These are phyloP conservation scores for Cynodonichthys magdalenae DNA, from an alignment of 2,797 vertebrate species.

Conservation along the genomic window DNA sequence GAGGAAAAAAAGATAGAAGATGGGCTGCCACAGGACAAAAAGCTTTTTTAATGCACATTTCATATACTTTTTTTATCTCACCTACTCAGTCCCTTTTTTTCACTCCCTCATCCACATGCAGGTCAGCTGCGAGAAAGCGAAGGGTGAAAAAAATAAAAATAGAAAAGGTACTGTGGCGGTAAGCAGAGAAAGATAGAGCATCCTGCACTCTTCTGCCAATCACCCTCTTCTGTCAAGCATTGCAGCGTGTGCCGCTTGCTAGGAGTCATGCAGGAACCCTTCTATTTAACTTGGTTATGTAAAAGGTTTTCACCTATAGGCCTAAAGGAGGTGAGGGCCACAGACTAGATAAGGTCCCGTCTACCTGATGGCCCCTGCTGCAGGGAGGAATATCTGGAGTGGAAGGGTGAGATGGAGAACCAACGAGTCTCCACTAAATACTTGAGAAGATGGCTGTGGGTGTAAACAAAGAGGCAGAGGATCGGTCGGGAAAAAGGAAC, in stretches of 20 bases:
- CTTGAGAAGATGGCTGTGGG: conserved; percentile 29
- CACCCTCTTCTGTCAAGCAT: conserved; percentile 71
- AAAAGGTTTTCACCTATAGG: conserved; percentile 76
- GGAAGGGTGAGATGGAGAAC: conserved; percentile 29
- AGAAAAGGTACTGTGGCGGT: conserved; percentile 53
- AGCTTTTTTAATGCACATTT: conserved; percentile 70
- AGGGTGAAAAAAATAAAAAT: conserved; percentile 61
- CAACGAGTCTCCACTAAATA: conserved; percentile 39
- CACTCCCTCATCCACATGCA: conserved; percentile 71
- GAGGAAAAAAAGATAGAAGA: conserved; percentile 58
- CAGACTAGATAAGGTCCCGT: conserved; percentile 70
- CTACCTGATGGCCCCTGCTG: conserved; percentile 56
- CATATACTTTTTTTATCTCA: conserved; percentile 76
- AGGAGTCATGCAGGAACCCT: conserved; percentile 42
- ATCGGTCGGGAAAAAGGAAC: neutral
- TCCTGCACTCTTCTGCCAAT: conserved; percentile 73
- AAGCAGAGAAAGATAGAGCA: conserved; percentile 69
- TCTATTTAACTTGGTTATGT: conserved; percentile 72
- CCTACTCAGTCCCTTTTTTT: conserved; percentile 61
- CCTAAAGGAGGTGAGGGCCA: conserved; percentile 65
- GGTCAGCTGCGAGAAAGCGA: conserved; percentile 67
- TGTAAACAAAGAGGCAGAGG: conserved; percentile 3
- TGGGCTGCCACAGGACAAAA: conserved; percentile 56
- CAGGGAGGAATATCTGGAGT: conserved; percentile 30
- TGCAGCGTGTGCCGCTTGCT: conserved; percentile 46